Base-by-base conservation (phyloP, 2,113 vertebrate species). In the Hydrolagus affinis region DNA sequence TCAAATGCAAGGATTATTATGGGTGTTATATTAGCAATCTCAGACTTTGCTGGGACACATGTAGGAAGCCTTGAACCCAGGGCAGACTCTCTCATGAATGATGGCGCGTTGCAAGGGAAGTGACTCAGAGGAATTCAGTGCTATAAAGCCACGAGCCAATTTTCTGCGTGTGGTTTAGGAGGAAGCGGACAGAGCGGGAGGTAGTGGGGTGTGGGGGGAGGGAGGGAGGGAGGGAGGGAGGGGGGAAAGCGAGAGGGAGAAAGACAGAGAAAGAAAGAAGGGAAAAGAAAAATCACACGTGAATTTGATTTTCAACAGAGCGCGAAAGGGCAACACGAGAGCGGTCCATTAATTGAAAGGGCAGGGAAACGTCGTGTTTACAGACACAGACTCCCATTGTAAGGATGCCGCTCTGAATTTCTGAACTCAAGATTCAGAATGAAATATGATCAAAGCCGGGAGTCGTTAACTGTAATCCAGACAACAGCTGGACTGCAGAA, bases 241-340 rank as follows among this genome's bases (percentile, higher is more conserved):
- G 85, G 88, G 62, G 80, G 80, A 86, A 89, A 88, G 89, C 88
- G 87, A 89, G 87, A 89, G 85, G 88, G 89, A 86, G 86, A 86
- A 86, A 70, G 75, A 87, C n/a, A n/a, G n/a, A n/a, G n/a, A n/a
- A n/a, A 88, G 89, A 88, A 88, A 89, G 87, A 89, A 86, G 88
- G 89, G 86, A 87, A 86, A 86, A 70, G 75, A 87, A 72, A 78
- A 56, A 64, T 44, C 44, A 44, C 1, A 44, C 44, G 6, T 44
- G 44, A 44, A 3, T 44, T 44, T 3, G 6, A 44, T 44, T n/a
- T n/a, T n/a, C n/a, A 76, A 74, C 85, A 72, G 86, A 85, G 85
- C 86, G 86, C 86, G 88, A 85, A 80, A 89, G 87, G 89, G 86
- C 86, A 89, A 86, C 86, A 88, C n/a, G n/a, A n/a, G n/a, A n/a